Conservation (phyloP, 2,888 invertebrate genomes). For the Scaptomyza flava region DNA sequence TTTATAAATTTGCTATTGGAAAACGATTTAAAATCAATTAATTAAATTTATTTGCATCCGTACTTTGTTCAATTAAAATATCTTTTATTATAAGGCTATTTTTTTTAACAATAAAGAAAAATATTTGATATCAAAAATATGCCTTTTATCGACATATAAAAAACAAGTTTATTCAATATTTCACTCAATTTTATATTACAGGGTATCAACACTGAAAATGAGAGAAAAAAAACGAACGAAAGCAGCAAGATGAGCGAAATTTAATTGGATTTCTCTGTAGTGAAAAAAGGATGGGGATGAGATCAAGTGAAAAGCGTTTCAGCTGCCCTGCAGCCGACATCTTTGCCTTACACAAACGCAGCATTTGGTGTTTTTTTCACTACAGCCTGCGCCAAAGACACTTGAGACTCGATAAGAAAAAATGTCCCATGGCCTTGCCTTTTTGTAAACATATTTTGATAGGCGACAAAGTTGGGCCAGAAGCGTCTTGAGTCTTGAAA, state of each 20-base stretch:
- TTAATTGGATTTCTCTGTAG: constrained; percentile 3
- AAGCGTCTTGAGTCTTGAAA: background rate
- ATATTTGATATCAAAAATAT: too few species aligned
- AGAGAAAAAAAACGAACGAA: background rate
- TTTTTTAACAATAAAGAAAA: too few species aligned
- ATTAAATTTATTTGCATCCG: too few species aligned
- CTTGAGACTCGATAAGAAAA: constrained; percentile 6
- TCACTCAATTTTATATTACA: background rate
- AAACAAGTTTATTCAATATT: too few species aligned
- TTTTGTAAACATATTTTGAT: constrained; percentile 5
- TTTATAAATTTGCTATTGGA: too few species aligned
- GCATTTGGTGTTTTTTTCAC: background rate
- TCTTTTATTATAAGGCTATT: too few species aligned
- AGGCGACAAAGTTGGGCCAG: background rate
- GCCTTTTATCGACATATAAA: too few species aligned
- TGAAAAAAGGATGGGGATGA: background rate
- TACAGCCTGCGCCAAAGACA: background rate
- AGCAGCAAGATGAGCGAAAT: background rate
- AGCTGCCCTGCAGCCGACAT: constrained; percentile 1
- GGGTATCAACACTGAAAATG: background rate
- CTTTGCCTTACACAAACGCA: background rate
- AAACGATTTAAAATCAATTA: too few species aligned
- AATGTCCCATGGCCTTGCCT: background rate
- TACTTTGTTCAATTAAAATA: too few species aligned
- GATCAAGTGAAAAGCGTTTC: constrained; percentile 1